A percentile compares a stretch with the other conserved stretches of the same genome.
These are phyloP conservation scores for Hirtodrosophila duncani DNA, from an alignment of 2,888 invertebrate genomes.

Conservation along the genomic window DNA sequence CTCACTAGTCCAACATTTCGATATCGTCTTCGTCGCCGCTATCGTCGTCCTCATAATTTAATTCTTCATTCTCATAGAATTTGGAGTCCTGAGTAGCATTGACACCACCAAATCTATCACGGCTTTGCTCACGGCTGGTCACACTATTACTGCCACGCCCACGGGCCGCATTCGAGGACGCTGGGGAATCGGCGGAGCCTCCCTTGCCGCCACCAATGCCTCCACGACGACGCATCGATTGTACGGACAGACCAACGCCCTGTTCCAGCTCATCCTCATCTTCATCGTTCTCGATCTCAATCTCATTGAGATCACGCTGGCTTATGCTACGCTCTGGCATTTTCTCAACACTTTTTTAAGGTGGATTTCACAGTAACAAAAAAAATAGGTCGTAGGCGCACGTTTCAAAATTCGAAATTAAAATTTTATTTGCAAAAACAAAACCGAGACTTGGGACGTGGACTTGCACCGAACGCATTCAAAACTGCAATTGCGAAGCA, in stretches of 20 bases:
- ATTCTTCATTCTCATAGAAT: constrained; percentile 38
- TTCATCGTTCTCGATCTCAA: constrained; percentile 75
- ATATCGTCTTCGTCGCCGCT: constrained; percentile 67
- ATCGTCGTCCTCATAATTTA: constrained; percentile 52
- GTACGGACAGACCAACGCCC: constrained; percentile 67
- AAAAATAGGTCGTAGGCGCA: too few relatives aligned
- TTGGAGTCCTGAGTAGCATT: constrained; percentile 37
- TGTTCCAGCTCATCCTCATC: constrained; percentile 74
- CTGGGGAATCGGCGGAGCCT: constrained; percentile 3
- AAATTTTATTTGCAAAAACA: too few relatives aligned
- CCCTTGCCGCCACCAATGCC: constrained; percentile 6
- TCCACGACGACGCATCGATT: constrained; percentile 51
- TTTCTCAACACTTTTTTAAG: background rate
- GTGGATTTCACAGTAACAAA: constrained; percentile 14
- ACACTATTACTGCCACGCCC: constrained; percentile 16
- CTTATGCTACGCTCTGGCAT: constrained; percentile 70
- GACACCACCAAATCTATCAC: constrained; percentile 48
- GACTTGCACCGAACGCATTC: constrained; percentile 71
- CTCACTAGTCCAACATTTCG: constrained; percentile 75
- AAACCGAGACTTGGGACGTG: too few relatives aligned
- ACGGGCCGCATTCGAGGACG: background rate
- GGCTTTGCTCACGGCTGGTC: constrained; percentile 38
- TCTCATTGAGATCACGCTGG: constrained; percentile 65
- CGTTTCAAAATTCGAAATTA: too few relatives aligned
- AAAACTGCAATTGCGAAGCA: constrained; percentile 63